Evolutionary conservation across 2,113 vertebrate genomes (phyloP).

Genomic region (Equus przewalskii): DNA sequence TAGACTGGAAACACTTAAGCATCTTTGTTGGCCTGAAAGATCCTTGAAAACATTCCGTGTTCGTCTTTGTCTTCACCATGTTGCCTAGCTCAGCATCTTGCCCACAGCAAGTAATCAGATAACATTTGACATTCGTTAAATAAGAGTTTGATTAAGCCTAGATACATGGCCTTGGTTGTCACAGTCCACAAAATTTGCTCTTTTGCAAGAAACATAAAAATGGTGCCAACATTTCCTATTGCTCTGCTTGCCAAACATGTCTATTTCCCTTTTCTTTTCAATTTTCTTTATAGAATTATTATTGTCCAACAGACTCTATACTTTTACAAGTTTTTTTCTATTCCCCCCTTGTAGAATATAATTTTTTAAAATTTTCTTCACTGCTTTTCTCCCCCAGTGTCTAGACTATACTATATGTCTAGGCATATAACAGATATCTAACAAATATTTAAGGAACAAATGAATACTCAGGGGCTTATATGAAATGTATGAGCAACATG

Average conservation of each 20-base stretch:
- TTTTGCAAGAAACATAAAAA: conserved; percentile 56
- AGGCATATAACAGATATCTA: neutral
- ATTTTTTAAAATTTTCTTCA: neutral
- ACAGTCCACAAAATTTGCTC: neutral
- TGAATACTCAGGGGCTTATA: neutral
- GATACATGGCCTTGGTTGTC: neutral
- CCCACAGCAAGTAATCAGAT: neutral
- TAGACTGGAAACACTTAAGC: neutral
- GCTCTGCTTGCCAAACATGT: neutral
- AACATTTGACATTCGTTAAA: neutral
- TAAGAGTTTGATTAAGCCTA: conserved; percentile 3
- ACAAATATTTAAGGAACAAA: conserved; percentile 12
- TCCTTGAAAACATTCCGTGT: conserved; percentile 16
- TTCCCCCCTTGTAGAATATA: neutral
- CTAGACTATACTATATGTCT: neutral
- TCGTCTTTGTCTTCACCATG: neutral
- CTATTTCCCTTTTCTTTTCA: neutral
- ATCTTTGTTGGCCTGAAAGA: neutral
- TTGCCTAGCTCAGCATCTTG: neutral
- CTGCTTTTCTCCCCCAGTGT: neutral
- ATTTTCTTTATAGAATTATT: neutral
- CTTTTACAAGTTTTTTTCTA: neutral
- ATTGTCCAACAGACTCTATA: neutral
- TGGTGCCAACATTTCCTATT: neutral
- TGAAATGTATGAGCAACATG: neutral